Conservation (phyloP, 2,888 invertebrate species). For the Digitonthophagus gazella region DNA sequence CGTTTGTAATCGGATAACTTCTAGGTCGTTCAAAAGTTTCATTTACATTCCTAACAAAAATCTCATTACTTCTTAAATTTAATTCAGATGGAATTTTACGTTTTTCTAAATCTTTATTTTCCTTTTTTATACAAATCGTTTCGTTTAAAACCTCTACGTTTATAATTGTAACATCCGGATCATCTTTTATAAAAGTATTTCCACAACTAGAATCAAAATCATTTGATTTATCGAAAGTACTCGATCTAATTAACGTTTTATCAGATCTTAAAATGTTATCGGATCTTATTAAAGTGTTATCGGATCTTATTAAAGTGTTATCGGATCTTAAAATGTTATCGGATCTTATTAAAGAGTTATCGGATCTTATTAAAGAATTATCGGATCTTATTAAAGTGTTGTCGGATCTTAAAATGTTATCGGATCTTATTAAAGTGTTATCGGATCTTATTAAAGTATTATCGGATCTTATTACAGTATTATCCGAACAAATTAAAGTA, state of each 20-base stretch:
- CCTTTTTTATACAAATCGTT: conserved; percentile 15
- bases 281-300: too few species aligned
- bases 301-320: too few species aligned
- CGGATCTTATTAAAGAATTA: too few species aligned
- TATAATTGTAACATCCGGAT: conserved; percentile 6
- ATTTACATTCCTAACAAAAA: conserved; percentile 19
- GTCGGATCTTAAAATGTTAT: too few species aligned
- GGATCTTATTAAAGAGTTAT: too few species aligned
- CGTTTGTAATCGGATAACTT: conserved; percentile 21
- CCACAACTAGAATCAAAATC: conserved; percentile 16
- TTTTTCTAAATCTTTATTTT: conserved; percentile 20
- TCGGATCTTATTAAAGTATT: too few species aligned
- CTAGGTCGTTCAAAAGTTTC: conserved; percentile 24
- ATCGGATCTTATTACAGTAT: too few species aligned
- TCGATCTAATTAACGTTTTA: conserved; percentile 22
- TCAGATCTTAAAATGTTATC: conserved; percentile 41
- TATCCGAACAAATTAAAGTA: too few species aligned
- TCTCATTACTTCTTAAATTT: conserved; percentile 23
- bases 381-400: too few species aligned
- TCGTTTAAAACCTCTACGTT: conserved; percentile 20
- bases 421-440: too few species aligned
- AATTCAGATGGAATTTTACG: conserved; percentile 24
- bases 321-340: too few species aligned
- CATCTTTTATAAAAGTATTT: conserved; percentile 7
- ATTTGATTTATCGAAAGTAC: conserved; percentile 26